Conservation (phyloP, 2,113 vertebrate genomes). For the Hippocampus barbouri region DNA sequence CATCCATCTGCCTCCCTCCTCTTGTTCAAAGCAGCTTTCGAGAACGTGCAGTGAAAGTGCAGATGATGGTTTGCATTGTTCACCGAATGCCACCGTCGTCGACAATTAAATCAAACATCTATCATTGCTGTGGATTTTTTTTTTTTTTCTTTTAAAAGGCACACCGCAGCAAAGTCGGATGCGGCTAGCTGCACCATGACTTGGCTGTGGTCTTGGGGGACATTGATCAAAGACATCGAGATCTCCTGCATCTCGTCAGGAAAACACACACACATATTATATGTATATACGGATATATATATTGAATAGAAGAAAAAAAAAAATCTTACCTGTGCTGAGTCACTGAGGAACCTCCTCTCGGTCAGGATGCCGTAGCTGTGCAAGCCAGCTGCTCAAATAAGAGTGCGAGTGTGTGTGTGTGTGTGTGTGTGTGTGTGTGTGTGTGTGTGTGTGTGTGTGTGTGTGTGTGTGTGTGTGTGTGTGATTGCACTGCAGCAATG, state of each 20-base stretch:
- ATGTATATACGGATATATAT: not conserved
- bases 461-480: conserved; percentile 16
- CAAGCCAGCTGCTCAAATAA: not conserved
- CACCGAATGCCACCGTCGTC: not conserved
- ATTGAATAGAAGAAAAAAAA: not conserved
- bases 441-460: conserved; percentile 10
- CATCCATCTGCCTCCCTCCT: not conserved
- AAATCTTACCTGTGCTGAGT: conserved; percentile 34
- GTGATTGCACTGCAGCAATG: conserved; percentile 39
- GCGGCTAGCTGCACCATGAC: not conserved
- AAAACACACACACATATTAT: no score
- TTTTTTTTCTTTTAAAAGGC: not conserved
- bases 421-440: conserved; percentile 7
- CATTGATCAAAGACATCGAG: not conserved
- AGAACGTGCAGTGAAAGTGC: not conserved
- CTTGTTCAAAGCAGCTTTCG: not conserved
- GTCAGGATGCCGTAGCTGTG: not conserved
- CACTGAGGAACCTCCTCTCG: not conserved
- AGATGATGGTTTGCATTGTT: not conserved
- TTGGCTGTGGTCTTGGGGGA: not conserved
- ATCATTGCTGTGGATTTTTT: not conserved
- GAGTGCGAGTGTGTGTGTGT: conserved; percentile 8
- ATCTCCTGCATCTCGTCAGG: not conserved
- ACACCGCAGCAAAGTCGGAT: not conserved
- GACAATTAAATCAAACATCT: not conserved